Evolutionary conservation across 2,113 vertebrate species (phyloP).

Genomic region (Piliocolobus tephrosceles): DNA sequence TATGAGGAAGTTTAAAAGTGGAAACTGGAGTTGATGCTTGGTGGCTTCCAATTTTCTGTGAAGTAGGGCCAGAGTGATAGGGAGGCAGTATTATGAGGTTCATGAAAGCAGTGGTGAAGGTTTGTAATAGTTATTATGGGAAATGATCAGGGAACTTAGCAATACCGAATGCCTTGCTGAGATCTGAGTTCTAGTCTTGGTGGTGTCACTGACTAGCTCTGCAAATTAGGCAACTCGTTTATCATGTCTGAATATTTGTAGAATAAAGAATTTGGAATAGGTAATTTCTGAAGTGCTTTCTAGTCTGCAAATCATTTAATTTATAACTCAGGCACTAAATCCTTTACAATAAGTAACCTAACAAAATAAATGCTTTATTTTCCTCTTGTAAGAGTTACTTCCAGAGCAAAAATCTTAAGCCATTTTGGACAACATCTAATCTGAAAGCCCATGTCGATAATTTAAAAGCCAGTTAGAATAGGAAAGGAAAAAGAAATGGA

Average conservation of each 20-base stretch:
- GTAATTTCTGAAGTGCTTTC: conserved; percentile 50
- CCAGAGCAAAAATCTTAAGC: not conserved
- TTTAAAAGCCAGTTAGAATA: conserved; percentile 10
- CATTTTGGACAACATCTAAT: conserved; percentile 28
- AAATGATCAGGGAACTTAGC: not conserved
- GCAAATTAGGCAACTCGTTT: conserved; percentile 4
- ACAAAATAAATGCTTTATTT: conserved; percentile 43
- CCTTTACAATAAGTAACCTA: conserved; percentile 30
- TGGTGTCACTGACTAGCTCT: not conserved
- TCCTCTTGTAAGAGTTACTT: not conserved
- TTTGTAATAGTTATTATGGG: not conserved
- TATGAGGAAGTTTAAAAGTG: not conserved
- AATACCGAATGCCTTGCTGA: not conserved
- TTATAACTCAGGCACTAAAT: conserved; percentile 8
- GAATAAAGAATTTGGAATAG: not conserved
- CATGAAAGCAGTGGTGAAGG: not conserved
- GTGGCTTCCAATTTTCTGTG: conserved; percentile 3
- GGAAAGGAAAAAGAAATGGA: not conserved
- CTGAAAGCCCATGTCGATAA: not conserved
- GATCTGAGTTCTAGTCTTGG: conserved; percentile 2
- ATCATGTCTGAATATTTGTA: not conserved
- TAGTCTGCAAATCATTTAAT: not conserved
- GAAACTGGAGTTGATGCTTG: not conserved
- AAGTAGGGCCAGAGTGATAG: not conserved
- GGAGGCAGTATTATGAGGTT: not conserved